These are phyloP conservation scores for Lumbricus terrestris DNA, from an alignment of 2,888 invertebrate genomes.

Conservation along the genomic window DNA sequence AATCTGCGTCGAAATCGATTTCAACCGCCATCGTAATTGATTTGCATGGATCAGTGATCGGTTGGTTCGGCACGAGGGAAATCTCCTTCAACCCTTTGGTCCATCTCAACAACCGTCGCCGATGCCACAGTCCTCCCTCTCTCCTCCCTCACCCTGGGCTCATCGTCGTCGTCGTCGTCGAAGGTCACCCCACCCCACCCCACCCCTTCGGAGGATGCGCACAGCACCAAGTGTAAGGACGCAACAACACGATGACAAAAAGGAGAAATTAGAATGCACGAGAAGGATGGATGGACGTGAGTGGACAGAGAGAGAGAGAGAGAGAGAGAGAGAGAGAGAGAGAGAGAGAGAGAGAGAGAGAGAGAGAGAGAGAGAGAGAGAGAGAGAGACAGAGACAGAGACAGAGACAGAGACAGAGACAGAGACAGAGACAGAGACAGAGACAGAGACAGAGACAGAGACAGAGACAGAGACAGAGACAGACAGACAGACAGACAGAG, in stretches of 20 bases:
- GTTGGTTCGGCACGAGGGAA: not conserved
- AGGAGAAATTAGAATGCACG: not conserved
- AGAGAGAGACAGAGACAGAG: too few relatives aligned
- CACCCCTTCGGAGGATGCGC: not conserved
- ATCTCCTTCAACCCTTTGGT: not conserved
- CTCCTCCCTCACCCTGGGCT: not conserved
- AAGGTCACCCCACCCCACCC: too few relatives aligned
- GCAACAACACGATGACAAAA: not conserved
- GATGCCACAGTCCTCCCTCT: not conserved
- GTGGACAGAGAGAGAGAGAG: too few relatives aligned
- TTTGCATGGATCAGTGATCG: conserved; percentile 3
- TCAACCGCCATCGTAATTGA: not conserved
- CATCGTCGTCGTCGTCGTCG: not conserved
- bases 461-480: too few relatives aligned
- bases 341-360: too few relatives aligned
- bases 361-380: too few relatives aligned
- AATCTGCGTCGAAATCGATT: conserved; percentile 3
- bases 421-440: too few relatives aligned
- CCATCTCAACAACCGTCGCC: conserved; percentile 3
- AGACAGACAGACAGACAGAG: too few relatives aligned
- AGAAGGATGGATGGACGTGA: not conserved
- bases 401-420: too few relatives aligned
- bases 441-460: too few relatives aligned
- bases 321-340: too few relatives aligned
- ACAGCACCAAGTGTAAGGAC: not conserved